Base-by-base conservation (phyloP, 2,888 invertebrate species). In the Apodemia hepburni region DNA sequence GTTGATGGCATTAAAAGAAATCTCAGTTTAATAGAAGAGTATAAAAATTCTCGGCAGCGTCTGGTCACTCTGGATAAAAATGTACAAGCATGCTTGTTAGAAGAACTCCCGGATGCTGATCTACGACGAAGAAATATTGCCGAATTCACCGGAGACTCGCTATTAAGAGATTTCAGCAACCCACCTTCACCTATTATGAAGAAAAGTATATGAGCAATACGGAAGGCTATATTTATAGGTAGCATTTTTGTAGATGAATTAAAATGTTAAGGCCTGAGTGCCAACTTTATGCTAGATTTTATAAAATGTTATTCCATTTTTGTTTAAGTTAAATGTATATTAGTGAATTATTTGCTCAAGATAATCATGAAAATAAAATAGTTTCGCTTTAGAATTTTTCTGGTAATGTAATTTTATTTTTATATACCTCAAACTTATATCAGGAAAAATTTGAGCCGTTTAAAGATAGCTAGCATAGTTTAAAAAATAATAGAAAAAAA, bases 201-300 rank as follows among this genome's bases (percentile, higher is more conserved):
- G 74, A 89, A 89, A 69, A 85, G 75, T 77, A 85, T 80, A 72
- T 73, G 70, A 75, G 75, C 64, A 57, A 51, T 12, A 47, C 22
- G 18, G 12, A 38, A 4, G 12, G 58, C 15, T 29, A 60, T 33
- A 59, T 51, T 64, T 51, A 54, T 54, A 54, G 54, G 54, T 54
- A 54, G 61, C 47, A 64, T 54, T 63, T 61, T 60, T 63, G 57
- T 63, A 67, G 61, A 60, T 57, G 29, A 57, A 58, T 63, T 63
- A 64, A 65, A 62, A 62, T 65, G 78, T 87, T 85, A 85, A 84
- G 84, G 87, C 87, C 85, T 87, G 84, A 86, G 79, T 75, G 79
- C 85, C 83, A 87, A 87, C 87, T 86, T 88, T 87, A 86, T 87
- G 87, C 82, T 82, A 89, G 86, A 87, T 89, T 91, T 91, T 91